Percentiles rank a stretch among this genome's conserved stretches.
Conservation (phyloP, 2,797 vertebrate species). For the Spheniscus humboldti region DNA sequence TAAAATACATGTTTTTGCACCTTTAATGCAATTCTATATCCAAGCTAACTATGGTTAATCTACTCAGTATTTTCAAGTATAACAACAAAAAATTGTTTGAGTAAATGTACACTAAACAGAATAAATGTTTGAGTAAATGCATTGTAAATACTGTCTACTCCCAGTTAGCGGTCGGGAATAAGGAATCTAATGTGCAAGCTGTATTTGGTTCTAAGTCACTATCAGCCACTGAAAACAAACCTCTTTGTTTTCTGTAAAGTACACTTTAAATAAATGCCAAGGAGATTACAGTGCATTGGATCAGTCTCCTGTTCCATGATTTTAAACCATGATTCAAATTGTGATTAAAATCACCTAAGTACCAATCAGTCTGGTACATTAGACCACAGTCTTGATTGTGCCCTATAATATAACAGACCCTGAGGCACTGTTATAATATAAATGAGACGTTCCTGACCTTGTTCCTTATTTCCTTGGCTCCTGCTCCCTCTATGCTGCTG, state of each 20-base stretch:
- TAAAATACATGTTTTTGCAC: background rate
- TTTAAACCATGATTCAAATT: background rate
- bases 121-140: background rate
- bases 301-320: background rate
- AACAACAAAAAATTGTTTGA: too few relatives aligned
- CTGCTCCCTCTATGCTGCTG: background rate
- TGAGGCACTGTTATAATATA: background rate
- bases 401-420: too few relatives aligned
- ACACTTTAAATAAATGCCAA: background rate
- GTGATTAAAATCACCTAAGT: background rate
- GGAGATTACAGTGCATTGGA: background rate
- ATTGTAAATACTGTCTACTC: background rate
- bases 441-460: background rate
- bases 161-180: background rate
- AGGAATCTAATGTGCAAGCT: fast-evolving
- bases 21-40: background rate
- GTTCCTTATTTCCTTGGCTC: background rate
- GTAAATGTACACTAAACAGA: background rate
- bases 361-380: background rate
- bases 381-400: background rate
- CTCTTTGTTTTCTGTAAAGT: background rate
- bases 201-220: background rate
- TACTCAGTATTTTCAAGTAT: background rate
- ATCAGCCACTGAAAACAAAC: background rate
- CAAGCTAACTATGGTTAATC: background rate